Evolutionary conservation across 2,888 invertebrate species (phyloP).

Genomic region (Eilema depressum): DNA sequence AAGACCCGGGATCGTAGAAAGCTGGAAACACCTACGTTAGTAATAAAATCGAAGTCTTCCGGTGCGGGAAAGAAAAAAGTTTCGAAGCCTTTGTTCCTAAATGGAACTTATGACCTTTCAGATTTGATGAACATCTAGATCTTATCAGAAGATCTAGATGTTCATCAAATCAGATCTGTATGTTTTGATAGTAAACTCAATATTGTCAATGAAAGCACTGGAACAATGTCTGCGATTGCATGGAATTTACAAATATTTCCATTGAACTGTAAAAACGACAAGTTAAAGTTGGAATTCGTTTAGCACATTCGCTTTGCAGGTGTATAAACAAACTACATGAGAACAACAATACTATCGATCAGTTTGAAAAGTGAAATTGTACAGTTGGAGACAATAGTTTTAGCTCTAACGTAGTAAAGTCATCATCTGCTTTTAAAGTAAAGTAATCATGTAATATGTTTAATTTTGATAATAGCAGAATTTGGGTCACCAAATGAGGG

Average conservation of each 20-base stretch:
- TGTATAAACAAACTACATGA: constrained; percentile 11
- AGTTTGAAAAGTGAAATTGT: constrained; percentile 20
- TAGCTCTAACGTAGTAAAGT: no score
- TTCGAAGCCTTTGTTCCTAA: neutral
- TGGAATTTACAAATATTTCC: constrained; percentile 8
- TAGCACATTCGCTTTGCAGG: constrained; percentile 8
- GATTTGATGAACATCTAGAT: neutral
- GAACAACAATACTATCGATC: constrained; percentile 27
- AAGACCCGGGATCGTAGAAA: no score
- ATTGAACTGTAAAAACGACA: constrained; percentile 5
- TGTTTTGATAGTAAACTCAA: constrained; percentile 3
- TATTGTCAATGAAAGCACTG: neutral
- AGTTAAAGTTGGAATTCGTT: neutral
- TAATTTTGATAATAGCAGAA: no score
- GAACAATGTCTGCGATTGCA: neutral
- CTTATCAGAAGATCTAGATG: neutral
- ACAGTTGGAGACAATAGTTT: constrained; percentile 10
- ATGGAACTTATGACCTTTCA: neutral
- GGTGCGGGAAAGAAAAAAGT: no score
- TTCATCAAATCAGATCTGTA: no score
- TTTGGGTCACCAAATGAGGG: no score
- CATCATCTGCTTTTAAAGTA: no score
- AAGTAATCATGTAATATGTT: no score
- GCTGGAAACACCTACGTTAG: no score
- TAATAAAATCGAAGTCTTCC: no score